phyloP scores from a whole-genome alignment of 2,797 vertebrate species.

The Neosalanx taihuensis region DNA sequence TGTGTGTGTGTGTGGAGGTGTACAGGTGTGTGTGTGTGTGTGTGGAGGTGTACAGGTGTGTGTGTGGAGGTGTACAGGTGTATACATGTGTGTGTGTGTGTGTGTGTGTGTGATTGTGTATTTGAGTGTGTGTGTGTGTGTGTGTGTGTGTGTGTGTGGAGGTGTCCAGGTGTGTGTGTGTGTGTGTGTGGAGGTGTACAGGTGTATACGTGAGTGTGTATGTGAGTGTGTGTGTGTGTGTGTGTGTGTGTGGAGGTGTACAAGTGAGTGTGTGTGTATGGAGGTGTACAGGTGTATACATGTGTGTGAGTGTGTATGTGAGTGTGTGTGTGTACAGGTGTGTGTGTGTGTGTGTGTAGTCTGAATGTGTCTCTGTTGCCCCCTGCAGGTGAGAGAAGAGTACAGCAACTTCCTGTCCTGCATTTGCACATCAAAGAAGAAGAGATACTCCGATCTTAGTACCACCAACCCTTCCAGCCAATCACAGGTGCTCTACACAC shows the following conservation, averaged over 20 bases:
- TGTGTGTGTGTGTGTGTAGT: neutral
- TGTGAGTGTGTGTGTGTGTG: neutral
- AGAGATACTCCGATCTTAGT: slow-evolving; percentile 76
- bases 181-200: neutral
- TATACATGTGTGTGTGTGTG: no score
- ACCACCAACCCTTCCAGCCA: slow-evolving; percentile 67
- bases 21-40: no score
- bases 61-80: no score
- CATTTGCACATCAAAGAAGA: slow-evolving; percentile 57
- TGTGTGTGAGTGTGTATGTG: neutral
- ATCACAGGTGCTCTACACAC: slow-evolving; percentile 45
- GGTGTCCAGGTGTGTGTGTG: neutral
- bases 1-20: neutral
- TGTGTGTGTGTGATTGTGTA: no score
- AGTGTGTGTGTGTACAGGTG: neutral
- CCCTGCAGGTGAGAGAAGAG: slow-evolving; percentile 82
- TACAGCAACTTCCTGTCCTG: slow-evolving; percentile 71
- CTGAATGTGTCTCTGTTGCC: slow-evolving; percentile 39
- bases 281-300: neutral
- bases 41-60: no score
- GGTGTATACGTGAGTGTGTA: neutral
- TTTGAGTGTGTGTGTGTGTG: neutral
- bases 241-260: slow-evolving; percentile 1
- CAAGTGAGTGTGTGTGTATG: neutral
- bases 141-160: neutral